Evolutionary conservation across 2,113 vertebrate genomes (phyloP), one percentile per base, ranked within the genome.

Genomic region (Tyto alba): DNA sequence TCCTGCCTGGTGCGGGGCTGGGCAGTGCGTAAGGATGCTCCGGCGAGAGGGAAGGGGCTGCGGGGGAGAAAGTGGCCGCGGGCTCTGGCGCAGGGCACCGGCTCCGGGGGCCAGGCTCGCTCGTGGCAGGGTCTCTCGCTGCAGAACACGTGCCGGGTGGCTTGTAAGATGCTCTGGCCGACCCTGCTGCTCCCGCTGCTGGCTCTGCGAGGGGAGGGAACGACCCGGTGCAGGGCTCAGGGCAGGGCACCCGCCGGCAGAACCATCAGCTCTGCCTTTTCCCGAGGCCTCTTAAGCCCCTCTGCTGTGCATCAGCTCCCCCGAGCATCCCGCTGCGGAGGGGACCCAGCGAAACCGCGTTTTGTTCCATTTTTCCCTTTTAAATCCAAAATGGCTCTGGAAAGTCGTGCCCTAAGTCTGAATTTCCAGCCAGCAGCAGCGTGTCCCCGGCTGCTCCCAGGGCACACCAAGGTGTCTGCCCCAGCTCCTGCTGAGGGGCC

Each of bases 331-430:
- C 3, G 6, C 67, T 17, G 52, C 59, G 6, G 38, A 23, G 4
- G 69, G 45, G 25, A 50, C 21, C 21, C 75, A 16, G 11, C 27
- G 6, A 10, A 26, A 3, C 4, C 0, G 0, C 3, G 3, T 10
- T 41, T 20, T 16, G 41, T 41, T 20, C 36, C 11, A 0, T 19
- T 92, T 82, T 45, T 47, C 53, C 66, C 38, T 57, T 16, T 23
- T 7, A 26, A 53, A 78, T 34, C 71, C 53, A 17, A 23, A 50
- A 26, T 1, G n/a, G 23, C 20, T 50, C 5, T 10, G 22, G 8
- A 53, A 85, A 43, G 45, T 50, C 3, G 2, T 1, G 0, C 16
- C 60, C 26, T 0, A 13, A 40, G 15, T 11, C 2, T 23, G 68
- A 36, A 43, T 77, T 55, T 8, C 50, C 72, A 76, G 47, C 53